Base-by-base conservation (phyloP, 2,888 invertebrate genomes). In the Xestobium rufovillosum region DNA sequence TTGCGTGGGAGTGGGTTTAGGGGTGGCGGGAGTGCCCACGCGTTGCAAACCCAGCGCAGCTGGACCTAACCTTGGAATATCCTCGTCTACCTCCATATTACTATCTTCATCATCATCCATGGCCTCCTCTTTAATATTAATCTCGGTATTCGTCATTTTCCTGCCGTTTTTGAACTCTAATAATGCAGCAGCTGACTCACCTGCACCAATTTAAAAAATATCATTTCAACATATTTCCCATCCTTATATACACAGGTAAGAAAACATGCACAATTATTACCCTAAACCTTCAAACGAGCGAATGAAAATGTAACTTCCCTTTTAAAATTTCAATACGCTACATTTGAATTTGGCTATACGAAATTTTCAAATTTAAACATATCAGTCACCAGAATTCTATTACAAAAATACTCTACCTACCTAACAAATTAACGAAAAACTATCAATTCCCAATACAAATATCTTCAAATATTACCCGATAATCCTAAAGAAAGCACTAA, bases 21-120 rank as follows among this genome's bases (percentile, higher is more conserved):
- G 78, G 61, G 76, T 77, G 37, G 81, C 79, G 41, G 83, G 83
- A 2, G 85, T 79, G 11, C 88, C 88, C 27, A 88, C 86, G 56
- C 87, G 73, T 55, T 86, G 85, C 17, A 88, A 66, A 3, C 87
- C 88, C 37, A 88, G 70, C 26, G 83, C 82, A 30, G 86, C 87
- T 27, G 85, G 82, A 2, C 84, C 84, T 45, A 87, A 76, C 10
- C 80, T 78, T 28, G 78, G 81, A 25, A 78, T 76, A 47, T 79
- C 76, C 14, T 75, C 78, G 4, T 80, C 79, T 41, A 80, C 78
- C 16, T 58, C 50, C 39, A 54, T 55, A 48, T 53, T 55, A 29
- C 50, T 53, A 40, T 78, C 75, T 19, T 78, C 76, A 68, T 77
- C 74, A 2, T 54, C 55, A 14, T 54, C 55, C 34, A 45, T 43